A percentile compares a stretch with the other conserved stretches of the same genome.
Conservation (phyloP, 2,797 vertebrate species). For the Gallinago stenura region DNA sequence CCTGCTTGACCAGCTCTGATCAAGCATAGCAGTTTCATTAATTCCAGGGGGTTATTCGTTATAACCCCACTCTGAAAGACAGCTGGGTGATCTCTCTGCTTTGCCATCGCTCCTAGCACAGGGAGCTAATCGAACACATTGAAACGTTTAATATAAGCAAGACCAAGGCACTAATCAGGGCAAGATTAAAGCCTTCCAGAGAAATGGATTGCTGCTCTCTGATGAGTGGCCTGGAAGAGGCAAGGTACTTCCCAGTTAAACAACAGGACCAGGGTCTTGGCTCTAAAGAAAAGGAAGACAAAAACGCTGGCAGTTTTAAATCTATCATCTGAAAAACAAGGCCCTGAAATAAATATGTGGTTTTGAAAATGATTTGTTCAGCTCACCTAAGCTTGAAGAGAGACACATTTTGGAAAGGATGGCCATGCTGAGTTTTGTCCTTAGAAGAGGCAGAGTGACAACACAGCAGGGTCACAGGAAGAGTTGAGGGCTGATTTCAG, state of each 20-base stretch:
- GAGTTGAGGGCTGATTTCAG: background rate
- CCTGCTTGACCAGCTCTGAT: background rate
- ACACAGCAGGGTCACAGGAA: background rate
- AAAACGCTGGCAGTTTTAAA: background rate
- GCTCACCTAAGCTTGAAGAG: rapidly evolving
- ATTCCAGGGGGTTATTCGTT: background rate
- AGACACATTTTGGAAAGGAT: background rate
- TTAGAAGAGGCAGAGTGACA: background rate
- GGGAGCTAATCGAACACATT: background rate
- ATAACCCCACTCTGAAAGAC: background rate
- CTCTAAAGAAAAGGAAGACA: background rate
- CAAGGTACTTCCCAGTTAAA: background rate
- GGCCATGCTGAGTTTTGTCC: background rate
- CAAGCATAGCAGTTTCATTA: background rate
- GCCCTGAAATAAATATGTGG: background rate
- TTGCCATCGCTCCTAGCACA: background rate
- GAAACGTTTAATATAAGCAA: background rate
- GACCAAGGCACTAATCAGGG: background rate
- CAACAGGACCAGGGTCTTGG: background rate
- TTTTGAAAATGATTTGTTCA: background rate
- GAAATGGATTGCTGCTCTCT: background rate
- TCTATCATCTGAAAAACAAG: background rate
- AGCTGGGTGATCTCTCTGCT: background rate
- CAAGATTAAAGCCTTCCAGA: background rate
- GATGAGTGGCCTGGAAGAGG: background rate